Evolutionary conservation across 2,888 invertebrate genomes (phyloP).

Genomic region (Cyclophora punctaria): DNA sequence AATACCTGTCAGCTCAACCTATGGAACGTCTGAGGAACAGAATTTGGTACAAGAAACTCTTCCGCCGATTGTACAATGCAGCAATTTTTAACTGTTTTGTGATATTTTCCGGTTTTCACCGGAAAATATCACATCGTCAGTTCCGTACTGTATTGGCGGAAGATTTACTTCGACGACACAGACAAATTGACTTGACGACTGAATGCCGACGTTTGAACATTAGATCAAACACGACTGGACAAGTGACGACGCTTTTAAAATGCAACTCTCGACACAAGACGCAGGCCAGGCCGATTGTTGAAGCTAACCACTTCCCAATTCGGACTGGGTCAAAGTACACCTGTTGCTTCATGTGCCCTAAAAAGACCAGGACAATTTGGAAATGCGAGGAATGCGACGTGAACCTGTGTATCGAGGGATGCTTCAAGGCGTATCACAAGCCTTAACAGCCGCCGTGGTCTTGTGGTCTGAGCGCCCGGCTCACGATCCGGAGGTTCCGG

Average conservation of each 20-base stretch:
- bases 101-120: slow-evolving; percentile 6
- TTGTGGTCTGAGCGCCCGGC: too few relatives aligned
- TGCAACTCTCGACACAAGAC: not conserved
- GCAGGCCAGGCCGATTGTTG: slow-evolving; percentile 3
- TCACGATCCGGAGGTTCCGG: not conserved
- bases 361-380: slow-evolving; percentile 17
- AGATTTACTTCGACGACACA: slow-evolving; percentile 9
- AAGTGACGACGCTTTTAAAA: not conserved
- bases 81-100: slow-evolving; percentile 15
- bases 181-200: slow-evolving; percentile 12
- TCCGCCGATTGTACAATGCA: slow-evolving; percentile 9
- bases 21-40: slow-evolving; percentile 13
- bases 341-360: slow-evolving; percentile 15
- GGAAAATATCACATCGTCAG: slow-evolving; percentile 9
- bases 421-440: too few relatives aligned
- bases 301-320: slow-evolving; percentile 16
- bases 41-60: slow-evolving; percentile 21
- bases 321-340: slow-evolving; percentile 9
- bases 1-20: slow-evolving; percentile 20
- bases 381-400: slow-evolving; percentile 19
- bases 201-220: slow-evolving; percentile 6
- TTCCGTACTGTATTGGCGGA: slow-evolving; percentile 13
- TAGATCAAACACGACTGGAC: not conserved
- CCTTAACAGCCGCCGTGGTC: too few relatives aligned
- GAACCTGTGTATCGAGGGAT: too few relatives aligned